Conservation (phyloP, 2,888 invertebrate genomes). For the Callyntrura guangdongensis region DNA sequence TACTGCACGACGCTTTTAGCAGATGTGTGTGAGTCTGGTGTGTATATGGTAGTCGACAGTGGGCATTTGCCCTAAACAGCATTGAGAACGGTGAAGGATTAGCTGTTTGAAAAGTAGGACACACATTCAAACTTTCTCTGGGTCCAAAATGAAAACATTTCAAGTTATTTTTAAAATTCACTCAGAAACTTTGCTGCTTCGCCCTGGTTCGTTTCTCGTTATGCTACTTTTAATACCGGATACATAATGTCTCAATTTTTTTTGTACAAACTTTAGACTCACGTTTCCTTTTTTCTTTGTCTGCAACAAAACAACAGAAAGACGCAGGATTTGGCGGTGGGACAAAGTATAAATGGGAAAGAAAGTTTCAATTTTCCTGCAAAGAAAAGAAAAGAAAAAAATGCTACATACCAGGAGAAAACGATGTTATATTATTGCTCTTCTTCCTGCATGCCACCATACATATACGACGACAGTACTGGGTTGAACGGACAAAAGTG, state of each 20-base stretch:
- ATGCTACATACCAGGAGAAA: neutral
- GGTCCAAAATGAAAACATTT: slow-evolving; percentile 33
- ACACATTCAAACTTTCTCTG: neutral
- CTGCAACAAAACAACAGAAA: neutral
- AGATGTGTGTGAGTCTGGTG: neutral
- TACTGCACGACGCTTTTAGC: neutral
- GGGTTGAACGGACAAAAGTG: neutral
- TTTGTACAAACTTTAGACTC: neutral
- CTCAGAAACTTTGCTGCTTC: neutral
- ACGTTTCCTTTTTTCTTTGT: neutral
- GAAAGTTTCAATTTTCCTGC: slow-evolving; percentile 5
- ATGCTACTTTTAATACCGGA: slow-evolving; percentile 17
- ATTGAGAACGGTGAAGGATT: too few species aligned
- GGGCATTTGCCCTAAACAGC: neutral
- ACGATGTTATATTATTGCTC: neutral
- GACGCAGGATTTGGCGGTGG: neutral
- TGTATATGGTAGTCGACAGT: neutral
- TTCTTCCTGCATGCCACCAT: too few species aligned
- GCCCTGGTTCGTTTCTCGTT: neutral
- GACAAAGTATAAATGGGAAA: slow-evolving; percentile 4
- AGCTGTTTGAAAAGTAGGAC: neutral
- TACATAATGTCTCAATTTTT: slow-evolving; percentile 5
- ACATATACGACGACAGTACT: too few species aligned
- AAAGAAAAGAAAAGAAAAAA: neutral
- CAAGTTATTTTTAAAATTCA: slow-evolving; percentile 15